Evolutionary conservation across 2,113 vertebrate species (phyloP), one percentile per base, ranked within the genome.

Genomic region (Benitochromis conjunctus): DNA sequence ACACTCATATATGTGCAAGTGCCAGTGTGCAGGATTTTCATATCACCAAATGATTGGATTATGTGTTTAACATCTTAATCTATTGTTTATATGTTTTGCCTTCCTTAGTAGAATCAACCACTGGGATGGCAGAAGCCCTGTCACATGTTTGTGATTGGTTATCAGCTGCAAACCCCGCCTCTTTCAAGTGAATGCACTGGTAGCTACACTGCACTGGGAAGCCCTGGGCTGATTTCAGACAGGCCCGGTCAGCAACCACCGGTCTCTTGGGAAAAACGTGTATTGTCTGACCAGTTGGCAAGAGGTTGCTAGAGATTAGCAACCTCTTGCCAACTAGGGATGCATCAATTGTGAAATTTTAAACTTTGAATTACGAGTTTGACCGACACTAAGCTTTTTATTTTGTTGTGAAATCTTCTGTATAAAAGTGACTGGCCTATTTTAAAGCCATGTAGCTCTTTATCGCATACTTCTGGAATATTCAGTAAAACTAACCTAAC

Each of bases 211-310:
- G 36, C 0, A 11, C 34, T 64, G 36, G 36, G 36, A 38, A 38
- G 9, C 36, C 36, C 36, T 38, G 34, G 18, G 10, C 34, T 64
- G 19, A 21, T 10, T 21, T 41, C 38, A 41, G 9, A 41, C 38
- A 4, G 38, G 38, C 38, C 31, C 0, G 1, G 31, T 64, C 1
- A 7, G 60, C 31, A 0, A 64, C 60, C 60, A 36, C 31, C 6
- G 10, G 60, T 64, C 4, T 2, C 60, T 64, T 38, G 60, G 60
- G 60, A 64, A 64, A 64, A 38, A 64, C 1, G 0, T 64, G 60
- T 64, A 38, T 64, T 64, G 34, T 38, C 60, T 38, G 60, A 64
- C 31, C 60, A 21, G 34, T 64, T 64, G 19, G 60, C 19, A 13
- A 64, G 60, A 38, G 60, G 34, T 64, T 38, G 7, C 60, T 21